A percentile compares a stretch with the other conserved stretches of the same genome.
phyloP scores from a whole-genome alignment of 2,888 invertebrate genomes.

The Rotaria socialis region DNA sequence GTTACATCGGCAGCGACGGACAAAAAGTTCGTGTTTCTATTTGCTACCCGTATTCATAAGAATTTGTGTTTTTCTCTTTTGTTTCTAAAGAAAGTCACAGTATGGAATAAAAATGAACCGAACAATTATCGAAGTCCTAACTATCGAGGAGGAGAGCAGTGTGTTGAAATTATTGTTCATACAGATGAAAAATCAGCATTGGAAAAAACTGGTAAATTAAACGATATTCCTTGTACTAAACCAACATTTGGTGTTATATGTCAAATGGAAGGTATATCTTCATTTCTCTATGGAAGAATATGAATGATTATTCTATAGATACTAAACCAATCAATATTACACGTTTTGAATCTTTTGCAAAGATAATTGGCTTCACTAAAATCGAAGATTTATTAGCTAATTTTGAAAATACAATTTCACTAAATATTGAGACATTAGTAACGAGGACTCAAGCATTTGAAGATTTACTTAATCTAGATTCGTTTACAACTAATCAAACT shows the following conservation, averaged over 20 bases:
- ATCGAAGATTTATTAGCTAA: neutral
- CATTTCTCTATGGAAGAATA: neutral
- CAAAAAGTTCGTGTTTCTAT: neutral
- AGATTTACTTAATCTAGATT: neutral
- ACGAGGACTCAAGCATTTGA: neutral
- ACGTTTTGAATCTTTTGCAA: neutral
- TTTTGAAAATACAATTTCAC: neutral
- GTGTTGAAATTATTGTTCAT: neutral
- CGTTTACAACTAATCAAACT: neutral
- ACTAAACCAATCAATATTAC: neutral
- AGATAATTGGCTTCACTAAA: neutral
- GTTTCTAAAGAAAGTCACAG: neutral
- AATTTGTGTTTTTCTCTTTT: no score
- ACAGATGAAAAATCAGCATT: neutral
- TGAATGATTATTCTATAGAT: neutral
- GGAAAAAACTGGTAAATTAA: neutral
- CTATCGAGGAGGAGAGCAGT: neutral
- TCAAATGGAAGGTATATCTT: neutral
- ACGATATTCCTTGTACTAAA: neutral
- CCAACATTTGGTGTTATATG: neutral
- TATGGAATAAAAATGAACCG: neutral
- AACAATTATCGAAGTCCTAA: neutral
- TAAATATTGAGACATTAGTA: neutral
- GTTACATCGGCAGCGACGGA: neutral
- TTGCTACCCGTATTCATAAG: no score